Base-by-base conservation (phyloP, 2,797 vertebrate species). In the Notolepis coatsorum region DNA sequence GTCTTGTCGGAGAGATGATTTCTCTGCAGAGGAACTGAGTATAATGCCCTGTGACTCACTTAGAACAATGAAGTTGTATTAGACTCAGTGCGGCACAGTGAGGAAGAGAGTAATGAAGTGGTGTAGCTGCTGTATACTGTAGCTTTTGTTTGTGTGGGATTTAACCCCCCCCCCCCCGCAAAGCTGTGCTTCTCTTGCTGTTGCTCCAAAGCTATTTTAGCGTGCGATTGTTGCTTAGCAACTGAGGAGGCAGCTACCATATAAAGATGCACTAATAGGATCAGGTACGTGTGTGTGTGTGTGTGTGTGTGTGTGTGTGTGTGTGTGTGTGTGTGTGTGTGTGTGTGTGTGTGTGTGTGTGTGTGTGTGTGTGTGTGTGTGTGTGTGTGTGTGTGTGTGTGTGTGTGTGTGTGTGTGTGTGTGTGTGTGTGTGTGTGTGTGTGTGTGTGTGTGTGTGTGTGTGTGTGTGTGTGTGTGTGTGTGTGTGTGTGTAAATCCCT, bases 211-310 rank as follows among this genome's bases (percentile, higher is more conserved):
- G 84, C 83, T 88, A 85, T 89, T 89, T 86, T 80, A 81, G 88
- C 85, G 78, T 81, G 80, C 82, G 75, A 84, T 89, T 73, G 91
- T 93, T 93, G 91, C 93, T 72, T 81, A 88, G 92, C 91, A 92
- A 94, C 92, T 80, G 87, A 75, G 79, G 71, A 74, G 68, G 75
- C 77, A 79, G 81, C 85, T 81, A 84, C 81, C 77, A 79, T 79
- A 71, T 79, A 59, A 70, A 59, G 85, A 74, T 75, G 72, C 64
- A 61, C 71, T 71, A 66, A 77, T 63, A 69, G 72, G 13, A 2
- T 38, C 18, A 23, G 53, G 51, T 28, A 10, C 3, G 45, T 24
- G 54, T 42, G 23, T 17, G 52, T 42, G 50, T n/a, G 13, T 17
- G 21, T 17, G 23, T 23, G 61, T 15, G 24, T 20, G 15, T 9